These are phyloP conservation scores for Bathybates hornii DNA, from an alignment of 2,113 vertebrate species.

Conservation along the genomic window DNA sequence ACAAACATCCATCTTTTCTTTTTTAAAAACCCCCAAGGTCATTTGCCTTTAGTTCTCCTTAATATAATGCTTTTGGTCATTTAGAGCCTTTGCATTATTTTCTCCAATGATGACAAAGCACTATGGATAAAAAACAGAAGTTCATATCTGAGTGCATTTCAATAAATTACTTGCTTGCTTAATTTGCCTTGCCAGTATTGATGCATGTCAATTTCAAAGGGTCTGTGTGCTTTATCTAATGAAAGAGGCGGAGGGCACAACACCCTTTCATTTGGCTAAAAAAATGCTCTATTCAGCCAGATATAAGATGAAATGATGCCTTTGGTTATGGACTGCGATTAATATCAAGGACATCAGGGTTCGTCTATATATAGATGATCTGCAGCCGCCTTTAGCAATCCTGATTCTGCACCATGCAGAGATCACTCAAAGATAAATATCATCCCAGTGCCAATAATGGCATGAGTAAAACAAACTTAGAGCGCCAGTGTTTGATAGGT, in stretches of 20 bases:
- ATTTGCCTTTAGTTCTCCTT: slow-evolving; percentile 45
- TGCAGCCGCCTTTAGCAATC: slow-evolving; percentile 8
- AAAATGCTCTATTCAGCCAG: slow-evolving; percentile 52
- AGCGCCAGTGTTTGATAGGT: neutral
- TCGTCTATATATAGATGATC: slow-evolving; percentile 58
- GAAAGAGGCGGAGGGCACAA: slow-evolving; percentile 49
- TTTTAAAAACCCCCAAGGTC: neutral
- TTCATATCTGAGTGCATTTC: slow-evolving; percentile 41
- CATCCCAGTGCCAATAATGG: neutral
- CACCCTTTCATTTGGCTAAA: slow-evolving; percentile 59
- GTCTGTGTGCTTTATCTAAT: slow-evolving; percentile 62
- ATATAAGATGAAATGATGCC: slow-evolving; percentile 71
- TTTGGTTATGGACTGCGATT: slow-evolving; percentile 63
- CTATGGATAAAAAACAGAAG: slow-evolving; percentile 13
- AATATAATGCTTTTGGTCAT: slow-evolving; percentile 53
- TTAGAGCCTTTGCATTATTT: slow-evolving; percentile 15
- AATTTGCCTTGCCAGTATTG: slow-evolving; percentile 51
- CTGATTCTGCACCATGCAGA: slow-evolving; percentile 27
- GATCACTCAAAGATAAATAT: slow-evolving; percentile 17
- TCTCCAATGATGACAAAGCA: slow-evolving; percentile 10
- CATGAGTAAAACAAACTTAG: neutral
- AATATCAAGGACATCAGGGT: slow-evolving; percentile 65
- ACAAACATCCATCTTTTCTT: slow-evolving; percentile 14
- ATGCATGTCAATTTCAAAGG: slow-evolving; percentile 58
- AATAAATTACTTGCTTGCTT: slow-evolving; percentile 63